These are phyloP conservation scores for Poeciliopsis retropinna DNA, from an alignment of 2,113 vertebrate species.

Conservation along the genomic window DNA sequence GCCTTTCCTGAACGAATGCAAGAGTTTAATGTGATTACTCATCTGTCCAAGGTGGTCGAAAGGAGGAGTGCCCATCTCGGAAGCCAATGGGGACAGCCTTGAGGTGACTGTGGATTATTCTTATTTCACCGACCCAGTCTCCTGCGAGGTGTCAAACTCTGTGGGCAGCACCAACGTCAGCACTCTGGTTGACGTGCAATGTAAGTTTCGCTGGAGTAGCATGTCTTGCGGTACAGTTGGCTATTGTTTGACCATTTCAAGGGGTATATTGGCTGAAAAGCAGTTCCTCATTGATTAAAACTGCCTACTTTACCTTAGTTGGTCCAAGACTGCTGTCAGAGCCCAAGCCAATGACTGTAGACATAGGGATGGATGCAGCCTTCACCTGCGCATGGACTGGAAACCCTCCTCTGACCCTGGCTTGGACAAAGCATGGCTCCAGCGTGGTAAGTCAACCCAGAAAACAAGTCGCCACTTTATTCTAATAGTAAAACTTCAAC, in stretches of 20 bases:
- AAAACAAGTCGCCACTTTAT: slow-evolving; percentile 27
- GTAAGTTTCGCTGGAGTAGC: slow-evolving; percentile 76
- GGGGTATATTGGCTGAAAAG: slow-evolving; percentile 19
- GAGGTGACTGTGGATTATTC: slow-evolving; percentile 88
- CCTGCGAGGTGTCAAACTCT: slow-evolving; percentile 90
- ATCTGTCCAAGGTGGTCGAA: slow-evolving; percentile 86
- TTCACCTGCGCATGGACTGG: slow-evolving; percentile 91
- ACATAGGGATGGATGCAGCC: slow-evolving; percentile 85
- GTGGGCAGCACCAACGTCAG: slow-evolving; percentile 91
- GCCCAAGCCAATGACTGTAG: slow-evolving; percentile 84
- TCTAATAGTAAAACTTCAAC: slow-evolving; percentile 41
- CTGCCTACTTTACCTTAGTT: slow-evolving; percentile 72
- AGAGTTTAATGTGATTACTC: slow-evolving; percentile 49
- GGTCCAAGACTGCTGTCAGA: slow-evolving; percentile 86
- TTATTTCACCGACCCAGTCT: slow-evolving; percentile 90
- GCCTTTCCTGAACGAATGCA: slow-evolving; percentile 44
- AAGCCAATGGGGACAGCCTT: slow-evolving; percentile 86
- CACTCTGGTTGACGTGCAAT: slow-evolving; percentile 89
- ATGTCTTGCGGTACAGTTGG: not conserved
- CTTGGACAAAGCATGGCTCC: slow-evolving; percentile 88
- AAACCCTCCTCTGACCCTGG: slow-evolving; percentile 87
- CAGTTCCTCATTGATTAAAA: slow-evolving; percentile 35
- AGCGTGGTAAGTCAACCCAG: slow-evolving; percentile 80
- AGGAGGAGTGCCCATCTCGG: slow-evolving; percentile 85
- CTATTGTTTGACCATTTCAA: slow-evolving; percentile 3